Base-by-base conservation (phyloP, 2,888 invertebrate genomes). In the Quadroppia sp. region DNA sequence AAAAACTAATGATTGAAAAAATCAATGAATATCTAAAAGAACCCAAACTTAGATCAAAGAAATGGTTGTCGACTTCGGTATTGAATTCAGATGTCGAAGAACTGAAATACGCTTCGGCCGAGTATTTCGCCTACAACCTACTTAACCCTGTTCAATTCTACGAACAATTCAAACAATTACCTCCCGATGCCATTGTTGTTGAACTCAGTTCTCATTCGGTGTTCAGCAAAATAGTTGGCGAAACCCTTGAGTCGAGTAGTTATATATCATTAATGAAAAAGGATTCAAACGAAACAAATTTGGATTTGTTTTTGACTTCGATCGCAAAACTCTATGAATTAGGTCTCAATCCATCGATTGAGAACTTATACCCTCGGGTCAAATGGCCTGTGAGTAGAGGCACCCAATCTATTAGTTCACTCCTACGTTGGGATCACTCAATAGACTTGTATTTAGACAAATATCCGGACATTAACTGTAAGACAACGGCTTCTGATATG, bases 91-190 rank as follows among this genome's bases (percentile, higher is more conserved):
- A 89, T 56, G 86, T 86, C 77, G 87, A 90, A 0, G 81, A 92
- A 45, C 90, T 94, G 0, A 87, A 88, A 81, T 85, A 88, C 79
- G 94, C 93, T 77, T 93, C 93, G 67, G 90, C 93, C 0, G 91
- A 90, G 42, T 99, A 99, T 84, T 95, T 96, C 82, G 94, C 94
- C 42, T 94, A 97, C 86, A 97, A 97, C 84, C 85, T 96, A 78
- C 85, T 95, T 75, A 94, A 93, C 72, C 94, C 95, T 13, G 96
- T 96, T 71, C 86, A 92, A 71, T 96, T 94, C 87, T 89, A 94
- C 80, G 94, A 94, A 81, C 95, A 91, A 53, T 81, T 96, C 77
- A 84, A 86, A 78, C 88, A 89, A 81, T 86, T 98, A 61, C 98
- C 98, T 20, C 87, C 87, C 78, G 90, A 92, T 81, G 94, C 97